Conservation (phyloP, 2,888 invertebrate genomes). For the Lucinisca nassula region DNA sequence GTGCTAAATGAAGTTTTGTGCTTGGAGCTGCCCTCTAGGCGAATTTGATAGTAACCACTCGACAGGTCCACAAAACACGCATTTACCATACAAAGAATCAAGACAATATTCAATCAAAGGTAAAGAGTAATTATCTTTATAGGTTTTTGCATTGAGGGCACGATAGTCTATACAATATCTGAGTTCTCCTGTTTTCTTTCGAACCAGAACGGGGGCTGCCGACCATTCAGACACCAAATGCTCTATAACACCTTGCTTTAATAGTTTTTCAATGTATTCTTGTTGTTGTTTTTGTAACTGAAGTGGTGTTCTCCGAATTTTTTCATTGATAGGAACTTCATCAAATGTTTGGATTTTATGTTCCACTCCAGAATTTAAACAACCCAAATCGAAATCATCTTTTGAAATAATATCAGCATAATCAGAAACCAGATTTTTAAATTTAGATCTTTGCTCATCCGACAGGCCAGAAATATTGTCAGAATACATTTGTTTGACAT, state of each 20-base stretch:
- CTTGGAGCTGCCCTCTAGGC: conserved; percentile 17
- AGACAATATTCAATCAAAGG: no score
- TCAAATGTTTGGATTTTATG: neutral
- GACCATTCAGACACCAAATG: no score
- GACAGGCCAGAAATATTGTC: neutral
- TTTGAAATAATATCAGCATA: neutral
- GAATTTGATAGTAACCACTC: conserved; percentile 23
- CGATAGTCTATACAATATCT: no score
- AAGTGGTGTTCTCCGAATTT: no score
- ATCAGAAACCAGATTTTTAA: no score
- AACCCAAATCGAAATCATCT: neutral
- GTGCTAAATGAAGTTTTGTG: conserved; percentile 63
- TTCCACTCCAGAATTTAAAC: conserved; percentile 8
- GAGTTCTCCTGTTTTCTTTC: no score
- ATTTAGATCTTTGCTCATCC: no score
- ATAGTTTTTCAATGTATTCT: neutral
- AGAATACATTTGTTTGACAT: neutral
- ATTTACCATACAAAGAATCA: no score
- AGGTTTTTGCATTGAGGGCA: no score
- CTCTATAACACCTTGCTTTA: conserved; percentile 14
- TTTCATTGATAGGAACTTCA: neutral
- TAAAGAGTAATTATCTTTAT: no score
- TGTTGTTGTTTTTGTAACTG: neutral
- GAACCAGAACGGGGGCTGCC: no score
- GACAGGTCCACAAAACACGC: no score